These are phyloP conservation scores for Lordiphosa mommai DNA, from an alignment of 1,140 invertebrate genomes.

Conservation along the genomic window DNA sequence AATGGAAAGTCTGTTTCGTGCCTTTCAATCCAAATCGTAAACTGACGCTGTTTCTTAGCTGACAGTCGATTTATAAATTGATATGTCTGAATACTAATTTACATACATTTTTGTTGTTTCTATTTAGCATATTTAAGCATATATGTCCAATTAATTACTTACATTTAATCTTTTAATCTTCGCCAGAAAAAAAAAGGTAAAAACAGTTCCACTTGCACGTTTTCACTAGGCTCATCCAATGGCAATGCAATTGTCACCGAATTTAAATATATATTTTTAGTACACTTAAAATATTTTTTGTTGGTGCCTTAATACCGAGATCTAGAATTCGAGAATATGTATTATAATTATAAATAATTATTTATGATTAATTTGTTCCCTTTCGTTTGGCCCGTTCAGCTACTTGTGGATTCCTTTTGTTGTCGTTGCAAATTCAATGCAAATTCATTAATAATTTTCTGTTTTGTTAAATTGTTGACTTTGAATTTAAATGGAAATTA, in stretches of 20 bases:
- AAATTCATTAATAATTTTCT: slow-evolving; percentile 37
- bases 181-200: not conserved
- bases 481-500: slow-evolving; percentile 12
- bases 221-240: not conserved
- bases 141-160: not conserved
- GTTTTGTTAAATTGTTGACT: slow-evolving; percentile 39
- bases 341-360: slow-evolving; percentile 28
- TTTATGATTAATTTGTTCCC: slow-evolving; percentile 41
- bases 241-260: slow-evolving; percentile 37
- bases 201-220: not conserved
- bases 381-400: slow-evolving; percentile 24
- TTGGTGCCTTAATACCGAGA: slow-evolving; percentile 30
- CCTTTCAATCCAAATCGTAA: too few relatives aligned
- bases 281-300: slow-evolving; percentile 3
- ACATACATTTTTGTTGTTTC: too few relatives aligned
- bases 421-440: slow-evolving; percentile 15
- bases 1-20: too few relatives aligned
- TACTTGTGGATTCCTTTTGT: slow-evolving; percentile 68
- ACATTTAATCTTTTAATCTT: not conserved
- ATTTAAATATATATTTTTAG: slow-evolving; percentile 9
- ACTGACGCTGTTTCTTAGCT: too few relatives aligned
- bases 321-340: slow-evolving; percentile 17
- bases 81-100: too few relatives aligned
- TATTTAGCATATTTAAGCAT: too few relatives aligned
- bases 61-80: too few relatives aligned